Percentiles rank a stretch among this genome's conserved stretches.
Evolutionary conservation across 2,113 vertebrate genomes (phyloP).

Genomic region (Okapia johnstoni): DNA sequence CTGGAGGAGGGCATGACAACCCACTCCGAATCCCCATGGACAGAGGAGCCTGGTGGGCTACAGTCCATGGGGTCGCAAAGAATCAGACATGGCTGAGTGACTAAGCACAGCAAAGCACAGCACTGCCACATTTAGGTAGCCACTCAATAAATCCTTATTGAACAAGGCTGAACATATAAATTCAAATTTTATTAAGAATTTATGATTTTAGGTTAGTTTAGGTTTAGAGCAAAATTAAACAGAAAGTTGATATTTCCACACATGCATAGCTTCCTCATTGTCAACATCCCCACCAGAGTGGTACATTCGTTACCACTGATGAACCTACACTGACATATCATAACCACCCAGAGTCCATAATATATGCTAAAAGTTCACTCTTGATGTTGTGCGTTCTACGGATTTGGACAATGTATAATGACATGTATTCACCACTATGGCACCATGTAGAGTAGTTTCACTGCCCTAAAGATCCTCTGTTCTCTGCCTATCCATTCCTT

Average conservation of each 20-base stretch:
- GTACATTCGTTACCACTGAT: accelerated
- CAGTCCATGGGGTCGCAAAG: accelerated
- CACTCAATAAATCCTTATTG: not conserved
- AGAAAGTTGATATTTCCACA: not conserved
- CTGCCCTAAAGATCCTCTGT: not conserved
- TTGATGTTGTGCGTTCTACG: not conserved
- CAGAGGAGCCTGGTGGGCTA: not conserved
- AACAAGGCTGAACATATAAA: not conserved
- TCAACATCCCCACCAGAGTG: not conserved
- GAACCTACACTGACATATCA: not conserved
- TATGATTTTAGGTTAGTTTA: not conserved
- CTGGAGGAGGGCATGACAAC: not conserved
- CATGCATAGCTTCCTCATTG: not conserved
- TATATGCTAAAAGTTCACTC: not conserved
- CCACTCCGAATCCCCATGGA: not conserved
- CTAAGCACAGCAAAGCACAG: not conserved
- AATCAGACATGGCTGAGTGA: not conserved
- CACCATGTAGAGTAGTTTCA: not conserved
- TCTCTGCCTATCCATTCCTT: not conserved
- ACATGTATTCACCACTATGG: no score
- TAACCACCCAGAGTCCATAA: not conserved
- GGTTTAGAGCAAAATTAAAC: not conserved
- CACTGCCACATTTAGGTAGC: not conserved
- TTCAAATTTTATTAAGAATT: not conserved
- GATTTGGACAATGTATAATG: not conserved